Conservation (phyloP, 2,113 vertebrate species). For the Morone saxatilis region DNA sequence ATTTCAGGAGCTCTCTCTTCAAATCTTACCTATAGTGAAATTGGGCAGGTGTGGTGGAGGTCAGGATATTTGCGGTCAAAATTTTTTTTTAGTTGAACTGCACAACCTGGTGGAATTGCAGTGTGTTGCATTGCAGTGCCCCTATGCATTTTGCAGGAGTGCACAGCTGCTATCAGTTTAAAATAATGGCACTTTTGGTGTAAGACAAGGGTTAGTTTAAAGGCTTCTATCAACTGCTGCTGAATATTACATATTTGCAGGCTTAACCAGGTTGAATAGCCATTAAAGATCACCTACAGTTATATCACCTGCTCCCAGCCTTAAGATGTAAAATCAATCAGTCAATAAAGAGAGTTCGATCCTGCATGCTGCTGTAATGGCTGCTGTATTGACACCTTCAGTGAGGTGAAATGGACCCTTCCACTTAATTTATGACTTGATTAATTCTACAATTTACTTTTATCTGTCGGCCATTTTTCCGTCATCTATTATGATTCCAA, state of each 20-base stretch:
- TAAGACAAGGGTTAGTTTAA: not conserved
- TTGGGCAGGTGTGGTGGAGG: not conserved
- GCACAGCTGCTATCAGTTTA: not conserved
- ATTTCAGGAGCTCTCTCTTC: not conserved
- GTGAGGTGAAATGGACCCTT: conserved; percentile 9
- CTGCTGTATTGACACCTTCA: not conserved
- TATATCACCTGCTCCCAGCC: not conserved
- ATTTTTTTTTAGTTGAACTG: not conserved
- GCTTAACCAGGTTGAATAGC: too few relatives aligned
- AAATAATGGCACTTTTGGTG: not conserved
- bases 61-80: not conserved
- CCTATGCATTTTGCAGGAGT: too few relatives aligned
- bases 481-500: not conserved
- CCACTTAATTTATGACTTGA: not conserved
- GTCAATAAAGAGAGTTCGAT: not conserved
- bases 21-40: not conserved
- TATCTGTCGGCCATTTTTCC: not conserved
- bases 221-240: not conserved
- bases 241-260: not conserved
- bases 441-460: not conserved
- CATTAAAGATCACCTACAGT: not conserved
- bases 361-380: not conserved
- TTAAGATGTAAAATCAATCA: not conserved
- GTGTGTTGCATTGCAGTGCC: not conserved
- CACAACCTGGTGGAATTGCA: not conserved